Evolutionary conservation across 2,113 vertebrate genomes (phyloP).

Genomic region (Petroica traversi): DNA sequence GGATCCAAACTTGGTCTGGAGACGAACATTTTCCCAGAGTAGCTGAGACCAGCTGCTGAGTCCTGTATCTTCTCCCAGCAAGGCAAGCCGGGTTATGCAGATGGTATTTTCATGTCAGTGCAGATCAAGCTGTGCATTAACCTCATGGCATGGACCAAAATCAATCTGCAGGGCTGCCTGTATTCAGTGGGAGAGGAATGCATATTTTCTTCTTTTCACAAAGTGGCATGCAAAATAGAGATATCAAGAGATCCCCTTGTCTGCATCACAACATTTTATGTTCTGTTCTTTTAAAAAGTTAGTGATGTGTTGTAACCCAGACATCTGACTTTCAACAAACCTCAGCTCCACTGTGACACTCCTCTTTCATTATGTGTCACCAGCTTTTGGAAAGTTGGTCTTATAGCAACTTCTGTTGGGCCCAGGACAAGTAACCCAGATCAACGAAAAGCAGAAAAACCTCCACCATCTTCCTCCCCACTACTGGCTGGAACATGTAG

Average conservation of each 20-base stretch:
- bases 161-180: constrained; percentile 42
- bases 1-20: constrained; percentile 51
- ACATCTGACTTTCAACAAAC: background rate
- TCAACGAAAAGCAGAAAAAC: background rate
- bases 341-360: background rate
- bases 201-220: background rate
- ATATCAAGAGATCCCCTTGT: background rate
- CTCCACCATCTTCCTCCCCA: accelerated
- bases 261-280: background rate
- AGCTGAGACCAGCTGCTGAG: constrained; percentile 60
- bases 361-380: background rate
- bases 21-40: constrained; percentile 48
- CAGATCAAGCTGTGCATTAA: constrained; percentile 54
- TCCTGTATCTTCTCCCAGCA: constrained; percentile 41
- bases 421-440: background rate
- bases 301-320: background rate
- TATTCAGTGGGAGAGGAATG: background rate
- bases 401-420: background rate
- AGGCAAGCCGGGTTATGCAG: constrained; percentile 41
- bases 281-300: background rate
- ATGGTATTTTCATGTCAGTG: constrained; percentile 65
- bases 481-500: background rate
- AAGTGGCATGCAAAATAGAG: background rate
- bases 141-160: constrained; percentile 62
- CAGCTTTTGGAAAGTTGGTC: background rate